These are phyloP conservation scores for Drosophila birchii DNA, from an alignment of 2,888 invertebrate species.

Conservation along the genomic window DNA sequence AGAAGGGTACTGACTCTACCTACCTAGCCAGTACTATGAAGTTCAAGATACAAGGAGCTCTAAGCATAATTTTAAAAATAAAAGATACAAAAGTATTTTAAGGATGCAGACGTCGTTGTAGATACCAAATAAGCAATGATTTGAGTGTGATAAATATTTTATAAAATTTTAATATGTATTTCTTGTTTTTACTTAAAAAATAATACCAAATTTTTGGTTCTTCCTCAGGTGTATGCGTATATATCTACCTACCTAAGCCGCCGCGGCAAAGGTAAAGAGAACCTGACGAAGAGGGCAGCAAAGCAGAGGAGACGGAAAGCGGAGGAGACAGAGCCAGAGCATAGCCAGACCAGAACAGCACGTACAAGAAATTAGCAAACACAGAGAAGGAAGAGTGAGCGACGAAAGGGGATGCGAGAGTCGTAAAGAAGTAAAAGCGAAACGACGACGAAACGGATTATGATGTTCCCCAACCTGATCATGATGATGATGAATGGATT, in stretches of 20 bases:
- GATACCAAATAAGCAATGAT: no score
- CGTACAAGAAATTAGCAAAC: conserved; percentile 79
- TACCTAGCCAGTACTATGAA: conserved; percentile 34
- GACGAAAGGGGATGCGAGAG: conserved; percentile 14
- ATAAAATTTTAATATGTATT: no score
- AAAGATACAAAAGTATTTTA: neutral
- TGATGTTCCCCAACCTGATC: conserved; percentile 62
- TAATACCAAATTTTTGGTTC: no score
- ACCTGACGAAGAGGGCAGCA: conserved; percentile 30
- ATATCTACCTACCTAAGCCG: conserved; percentile 59
- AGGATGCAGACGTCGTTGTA: neutral
- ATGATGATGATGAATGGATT: conserved; percentile 73
- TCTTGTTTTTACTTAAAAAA: no score
- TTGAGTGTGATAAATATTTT: no score
- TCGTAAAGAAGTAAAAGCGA: conserved; percentile 66
- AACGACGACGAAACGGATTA: conserved; percentile 63
- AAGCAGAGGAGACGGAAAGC: conserved; percentile 17
- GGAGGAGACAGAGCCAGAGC: conserved; percentile 50
- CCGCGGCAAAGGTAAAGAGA: conserved; percentile 59
- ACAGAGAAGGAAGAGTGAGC: conserved; percentile 15
- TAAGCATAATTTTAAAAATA: neutral
- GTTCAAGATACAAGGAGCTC: conserved; percentile 10
- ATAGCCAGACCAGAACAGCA: conserved; percentile 73
- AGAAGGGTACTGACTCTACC: conserved; percentile 43
- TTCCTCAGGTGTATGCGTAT: conserved; percentile 16